Percentiles rank a stretch among this genome's conserved stretches.
These are phyloP conservation scores for Cataglyphis albicans DNA, from an alignment of 2,888 invertebrate species.

Conservation along the genomic window DNA sequence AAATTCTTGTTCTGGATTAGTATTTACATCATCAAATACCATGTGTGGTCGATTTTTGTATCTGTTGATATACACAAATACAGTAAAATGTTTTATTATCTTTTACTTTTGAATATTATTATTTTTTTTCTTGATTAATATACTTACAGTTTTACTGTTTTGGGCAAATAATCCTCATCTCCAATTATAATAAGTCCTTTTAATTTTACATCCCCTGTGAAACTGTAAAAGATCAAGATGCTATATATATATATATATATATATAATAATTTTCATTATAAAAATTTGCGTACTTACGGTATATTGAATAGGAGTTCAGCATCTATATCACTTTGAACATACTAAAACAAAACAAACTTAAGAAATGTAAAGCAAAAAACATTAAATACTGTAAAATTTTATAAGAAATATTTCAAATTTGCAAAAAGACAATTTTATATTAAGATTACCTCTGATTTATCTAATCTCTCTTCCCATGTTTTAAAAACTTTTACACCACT, in stretches of 20 bases:
- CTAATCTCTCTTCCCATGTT: slow-evolving; percentile 94
- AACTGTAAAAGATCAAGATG: slow-evolving; percentile 86
- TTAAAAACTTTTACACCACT: slow-evolving; percentile 96
- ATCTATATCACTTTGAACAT: slow-evolving; percentile 98
- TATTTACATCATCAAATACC: slow-evolving; percentile 95
- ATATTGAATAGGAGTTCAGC: slow-evolving; percentile 98
- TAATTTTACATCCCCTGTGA: slow-evolving; percentile 97
- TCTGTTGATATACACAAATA: slow-evolving; percentile 85
- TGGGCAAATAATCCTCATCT: slow-evolving; percentile 95
- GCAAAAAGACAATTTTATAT: slow-evolving; percentile 9
- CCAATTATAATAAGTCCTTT: slow-evolving; percentile 97
- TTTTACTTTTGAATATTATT: slow-evolving; percentile 11
- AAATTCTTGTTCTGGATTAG: slow-evolving; percentile 95
- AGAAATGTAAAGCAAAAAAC: slow-evolving; percentile 9
- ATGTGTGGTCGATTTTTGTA: slow-evolving; percentile 97
- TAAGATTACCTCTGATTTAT: slow-evolving; percentile 90
- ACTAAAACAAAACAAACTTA: slow-evolving; percentile 87
- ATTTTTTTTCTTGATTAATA: slow-evolving; percentile 7
- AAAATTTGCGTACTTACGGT: slow-evolving; percentile 88
- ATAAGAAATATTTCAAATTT: slow-evolving; percentile 11
- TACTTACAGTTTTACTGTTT: slow-evolving; percentile 94
- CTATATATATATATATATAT: slow-evolving; percentile 14
- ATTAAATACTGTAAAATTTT: not conserved
- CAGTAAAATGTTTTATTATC: not conserved
- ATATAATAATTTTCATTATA: not conserved